These are phyloP conservation scores for Danio kyathit DNA, from an alignment of 2,797 vertebrate genomes.

Conservation along the genomic window DNA sequence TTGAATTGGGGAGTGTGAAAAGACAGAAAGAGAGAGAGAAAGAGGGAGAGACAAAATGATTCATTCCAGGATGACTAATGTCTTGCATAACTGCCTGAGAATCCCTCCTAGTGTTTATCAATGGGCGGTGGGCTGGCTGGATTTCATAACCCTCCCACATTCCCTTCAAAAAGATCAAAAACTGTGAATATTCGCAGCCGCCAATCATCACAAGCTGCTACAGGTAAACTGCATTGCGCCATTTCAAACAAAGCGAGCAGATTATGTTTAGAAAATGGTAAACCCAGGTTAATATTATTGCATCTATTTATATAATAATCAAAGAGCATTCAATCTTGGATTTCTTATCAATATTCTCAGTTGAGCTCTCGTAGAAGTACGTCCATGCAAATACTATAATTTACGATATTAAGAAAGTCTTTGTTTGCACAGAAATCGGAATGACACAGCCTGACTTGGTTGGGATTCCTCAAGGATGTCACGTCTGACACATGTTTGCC, in stretches of 20 bases:
- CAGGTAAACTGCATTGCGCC: constrained; percentile 44
- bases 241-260: background rate
- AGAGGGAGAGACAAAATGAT: constrained; percentile 65
- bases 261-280: background rate
- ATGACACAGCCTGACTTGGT: background rate
- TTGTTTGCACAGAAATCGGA: background rate
- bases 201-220: constrained; percentile 49
- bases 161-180: constrained; percentile 56
- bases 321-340: background rate
- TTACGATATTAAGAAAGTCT: background rate
- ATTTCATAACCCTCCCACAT: constrained; percentile 71
- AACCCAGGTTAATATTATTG: background rate
- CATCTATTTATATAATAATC: background rate
- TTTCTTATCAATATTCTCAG: background rate
- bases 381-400: too few relatives aligned
- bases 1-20: constrained; percentile 10
- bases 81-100: constrained; percentile 75
- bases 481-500: constrained; percentile 28
- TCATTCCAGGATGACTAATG: constrained; percentile 75
- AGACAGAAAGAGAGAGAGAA: constrained; percentile 41
- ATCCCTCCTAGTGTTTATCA: constrained; percentile 69
- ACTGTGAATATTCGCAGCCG: constrained; percentile 56
- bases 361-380: background rate
- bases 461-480: constrained; percentile 21
- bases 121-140: constrained; percentile 60